phyloP scores from a whole-genome alignment of 2,113 vertebrate genomes.

The Dipodomys merriami region DNA sequence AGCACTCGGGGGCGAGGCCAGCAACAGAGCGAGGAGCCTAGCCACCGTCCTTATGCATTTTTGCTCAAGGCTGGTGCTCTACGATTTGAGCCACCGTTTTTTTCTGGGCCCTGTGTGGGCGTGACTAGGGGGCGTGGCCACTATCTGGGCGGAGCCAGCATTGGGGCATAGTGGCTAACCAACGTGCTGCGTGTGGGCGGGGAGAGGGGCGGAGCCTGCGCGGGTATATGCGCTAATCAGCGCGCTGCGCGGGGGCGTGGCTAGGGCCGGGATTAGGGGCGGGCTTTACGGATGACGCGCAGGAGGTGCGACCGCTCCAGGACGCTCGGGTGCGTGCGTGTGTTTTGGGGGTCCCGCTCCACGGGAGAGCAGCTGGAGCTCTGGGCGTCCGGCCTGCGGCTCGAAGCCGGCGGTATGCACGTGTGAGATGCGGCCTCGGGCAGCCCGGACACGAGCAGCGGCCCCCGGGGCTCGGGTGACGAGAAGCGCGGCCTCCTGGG shows the following conservation, averaged over 20 bases:
- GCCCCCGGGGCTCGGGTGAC: conserved; percentile 82
- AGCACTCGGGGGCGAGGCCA: too few species aligned
- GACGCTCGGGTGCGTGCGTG: conserved; percentile 32
- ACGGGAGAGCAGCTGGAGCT: background rate
- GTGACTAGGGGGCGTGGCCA: too few species aligned
- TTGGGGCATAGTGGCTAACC: conserved; percentile 68
- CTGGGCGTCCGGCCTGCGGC: conserved; percentile 10
- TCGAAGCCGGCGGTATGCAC: conserved; percentile 85
- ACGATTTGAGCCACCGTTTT: too few species aligned
- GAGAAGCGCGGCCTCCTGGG: conserved; percentile 72
- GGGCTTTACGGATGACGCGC: conserved; percentile 56
- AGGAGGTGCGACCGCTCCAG: conserved; percentile 9
- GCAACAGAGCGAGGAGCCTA: too few species aligned
- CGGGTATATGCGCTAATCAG: background rate
- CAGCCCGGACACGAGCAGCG: conserved; percentile 85
- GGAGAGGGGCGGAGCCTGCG: background rate
- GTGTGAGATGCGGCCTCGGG: conserved; percentile 92
- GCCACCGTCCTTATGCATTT: too few species aligned
- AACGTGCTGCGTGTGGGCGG: too few species aligned
- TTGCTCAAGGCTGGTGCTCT: too few species aligned
- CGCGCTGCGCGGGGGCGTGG: background rate
- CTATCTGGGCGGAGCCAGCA: background rate
- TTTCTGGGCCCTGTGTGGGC: too few species aligned
- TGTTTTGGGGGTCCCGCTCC: conserved; percentile 14
- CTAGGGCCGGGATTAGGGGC: conserved; percentile 71